These are phyloP conservation scores for Zaprionus kolodkinae DNA, from an alignment of 1,140 invertebrate species.

Conservation along the genomic window DNA sequence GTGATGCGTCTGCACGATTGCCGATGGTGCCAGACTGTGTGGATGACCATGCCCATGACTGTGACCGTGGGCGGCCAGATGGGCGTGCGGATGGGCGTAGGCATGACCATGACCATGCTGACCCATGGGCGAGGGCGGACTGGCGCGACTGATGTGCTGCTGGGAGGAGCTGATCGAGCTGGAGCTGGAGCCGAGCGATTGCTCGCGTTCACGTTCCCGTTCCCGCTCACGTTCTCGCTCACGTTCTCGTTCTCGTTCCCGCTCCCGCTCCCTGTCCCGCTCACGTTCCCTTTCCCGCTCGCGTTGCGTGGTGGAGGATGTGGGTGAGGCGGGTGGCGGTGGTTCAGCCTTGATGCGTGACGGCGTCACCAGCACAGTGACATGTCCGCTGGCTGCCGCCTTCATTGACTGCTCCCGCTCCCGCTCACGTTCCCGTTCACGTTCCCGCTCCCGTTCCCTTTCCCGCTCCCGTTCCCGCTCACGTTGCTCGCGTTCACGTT, in stretches of 20 bases:
- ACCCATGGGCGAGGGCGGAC: constrained; percentile 54
- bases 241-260: constrained; percentile 10
- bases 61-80: constrained; percentile 31
- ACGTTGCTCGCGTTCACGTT: constrained; percentile 25
- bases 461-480: constrained; percentile 47
- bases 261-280: constrained; percentile 26
- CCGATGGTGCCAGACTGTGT: constrained; percentile 61
- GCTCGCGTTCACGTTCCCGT: constrained; percentile 40
- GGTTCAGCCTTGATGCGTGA: constrained; percentile 82
- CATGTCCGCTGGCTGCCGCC: constrained; percentile 84
- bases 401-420: constrained; percentile 43
- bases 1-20: constrained; percentile 78
- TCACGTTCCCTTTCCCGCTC: constrained; percentile 45
- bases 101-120: constrained; percentile 23
- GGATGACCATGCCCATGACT: constrained; percentile 39
- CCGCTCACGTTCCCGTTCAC: constrained; percentile 51
- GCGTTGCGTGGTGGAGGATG: constrained; percentile 52
- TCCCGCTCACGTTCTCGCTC: constrained; percentile 33
- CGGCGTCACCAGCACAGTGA: constrained; percentile 82
- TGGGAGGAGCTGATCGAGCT: constrained; percentile 67
- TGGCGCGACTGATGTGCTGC: constrained; percentile 63
- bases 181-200: constrained; percentile 55
- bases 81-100: constrained; percentile 38
- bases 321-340: constrained; percentile 78
- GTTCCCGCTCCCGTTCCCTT: constrained; percentile 66